A percentile compares a stretch with the other conserved stretches of the same genome.
phyloP scores from a whole-genome alignment of 2,113 vertebrate genomes.

The Struthio camelus region DNA sequence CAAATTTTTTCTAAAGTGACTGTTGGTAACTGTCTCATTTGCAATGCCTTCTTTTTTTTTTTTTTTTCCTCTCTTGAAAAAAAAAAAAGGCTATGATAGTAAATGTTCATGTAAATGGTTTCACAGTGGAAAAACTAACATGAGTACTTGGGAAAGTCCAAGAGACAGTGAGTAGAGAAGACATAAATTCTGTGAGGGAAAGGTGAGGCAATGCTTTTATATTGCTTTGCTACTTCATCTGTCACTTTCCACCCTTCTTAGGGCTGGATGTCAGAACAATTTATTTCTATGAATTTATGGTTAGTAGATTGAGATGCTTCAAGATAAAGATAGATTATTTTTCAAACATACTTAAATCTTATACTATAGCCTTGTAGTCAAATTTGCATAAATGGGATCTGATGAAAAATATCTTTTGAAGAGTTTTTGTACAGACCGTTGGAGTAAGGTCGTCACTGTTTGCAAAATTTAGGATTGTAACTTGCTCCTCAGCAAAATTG shows the following conservation, averaged over 20 bases:
- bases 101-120: not conserved
- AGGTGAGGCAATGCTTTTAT: not conserved
- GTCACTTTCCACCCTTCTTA: not conserved
- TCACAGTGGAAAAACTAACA: not conserved
- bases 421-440: not conserved
- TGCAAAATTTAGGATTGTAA: not conserved
- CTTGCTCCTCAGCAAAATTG: not conserved
- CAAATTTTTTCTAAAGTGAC: not conserved
- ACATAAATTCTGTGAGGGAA: not conserved
- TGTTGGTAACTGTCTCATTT: not conserved
- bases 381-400: not conserved
- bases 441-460: not conserved
- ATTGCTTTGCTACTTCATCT: not conserved
- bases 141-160: not conserved
- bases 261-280: not conserved
- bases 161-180: not conserved
- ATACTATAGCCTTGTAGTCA: not conserved
- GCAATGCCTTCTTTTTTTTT: not conserved
- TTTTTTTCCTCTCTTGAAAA: too few relatives aligned
- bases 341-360: not conserved
- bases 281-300: not conserved
- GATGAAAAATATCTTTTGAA: not conserved
- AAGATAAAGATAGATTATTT: not conserved
- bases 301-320: not conserved
- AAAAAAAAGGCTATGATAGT: not conserved